Evolutionary conservation across 2,113 vertebrate species (phyloP).

Genomic region (Varanus komodoensis): DNA sequence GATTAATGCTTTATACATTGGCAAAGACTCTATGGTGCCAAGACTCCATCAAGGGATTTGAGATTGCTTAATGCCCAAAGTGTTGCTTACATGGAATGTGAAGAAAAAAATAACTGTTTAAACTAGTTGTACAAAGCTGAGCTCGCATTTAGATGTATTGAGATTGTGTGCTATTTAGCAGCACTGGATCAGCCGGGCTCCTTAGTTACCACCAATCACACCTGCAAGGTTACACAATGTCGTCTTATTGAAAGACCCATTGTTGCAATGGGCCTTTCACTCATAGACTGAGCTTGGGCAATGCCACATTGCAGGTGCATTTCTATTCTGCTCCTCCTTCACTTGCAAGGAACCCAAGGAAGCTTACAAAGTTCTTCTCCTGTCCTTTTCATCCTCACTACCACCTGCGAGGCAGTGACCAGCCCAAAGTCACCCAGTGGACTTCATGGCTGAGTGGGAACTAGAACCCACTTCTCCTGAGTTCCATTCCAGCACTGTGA

Average conservation of each 20-base stretch:
- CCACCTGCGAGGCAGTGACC: no score
- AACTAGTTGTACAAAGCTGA: conserved; percentile 30
- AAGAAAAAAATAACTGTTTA: conserved; percentile 8
- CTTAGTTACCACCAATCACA: background rate
- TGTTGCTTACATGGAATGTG: conserved; percentile 9
- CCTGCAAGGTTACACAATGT: background rate
- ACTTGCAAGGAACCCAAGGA: no score
- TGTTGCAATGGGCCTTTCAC: background rate
- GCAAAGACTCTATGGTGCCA: conserved; percentile 26
- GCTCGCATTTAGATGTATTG: background rate
- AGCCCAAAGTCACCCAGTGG: no score
- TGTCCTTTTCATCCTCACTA: no score
- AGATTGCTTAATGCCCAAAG: conserved; percentile 32
- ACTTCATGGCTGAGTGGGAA: no score
- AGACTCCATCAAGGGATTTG: conserved; percentile 29
- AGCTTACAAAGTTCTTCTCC: no score
- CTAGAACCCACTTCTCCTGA: no score
- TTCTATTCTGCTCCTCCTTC: no score
- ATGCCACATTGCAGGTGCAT: no score
- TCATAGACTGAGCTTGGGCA: background rate
- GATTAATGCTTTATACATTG: conserved; percentile 45
- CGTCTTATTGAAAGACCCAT: background rate
- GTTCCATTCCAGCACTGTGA: no score
- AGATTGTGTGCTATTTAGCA: background rate
- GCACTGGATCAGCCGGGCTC: background rate